These are phyloP conservation scores for Parapsyche elsis DNA, from an alignment of 1,140 invertebrate species.

Conservation along the genomic window DNA sequence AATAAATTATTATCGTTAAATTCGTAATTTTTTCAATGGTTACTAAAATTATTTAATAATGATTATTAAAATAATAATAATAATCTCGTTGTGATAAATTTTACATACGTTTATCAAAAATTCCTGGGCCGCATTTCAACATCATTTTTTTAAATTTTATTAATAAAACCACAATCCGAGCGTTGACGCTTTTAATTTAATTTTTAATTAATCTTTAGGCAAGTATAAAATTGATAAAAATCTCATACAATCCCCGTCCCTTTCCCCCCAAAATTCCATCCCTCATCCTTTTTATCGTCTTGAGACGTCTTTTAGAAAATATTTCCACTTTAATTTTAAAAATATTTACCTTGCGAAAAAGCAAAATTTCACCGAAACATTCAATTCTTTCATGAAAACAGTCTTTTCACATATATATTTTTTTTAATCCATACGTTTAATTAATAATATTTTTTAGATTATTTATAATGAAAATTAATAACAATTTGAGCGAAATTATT, in stretches of 20 bases:
- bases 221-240: constrained; percentile 31
- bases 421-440: not conserved
- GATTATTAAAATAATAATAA: constrained; percentile 19
- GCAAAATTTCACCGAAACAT: constrained; percentile 9
- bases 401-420: constrained; percentile 15
- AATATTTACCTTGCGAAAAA: not conserved
- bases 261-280: not conserved
- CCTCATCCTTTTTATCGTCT: not conserved
- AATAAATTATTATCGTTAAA: constrained; percentile 41
- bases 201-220: too few relatives aligned
- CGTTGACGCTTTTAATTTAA: not conserved
- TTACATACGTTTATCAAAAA: not conserved
- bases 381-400: constrained; percentile 25
- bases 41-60: constrained; percentile 17
- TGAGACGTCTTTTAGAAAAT: not conserved
- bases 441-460: not conserved
- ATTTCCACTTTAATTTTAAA: constrained; percentile 5
- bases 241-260: not conserved
- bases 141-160: not conserved
- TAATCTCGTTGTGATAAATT: constrained; percentile 36
- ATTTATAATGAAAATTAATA: too few relatives aligned
- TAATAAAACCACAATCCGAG: constrained; percentile 2
- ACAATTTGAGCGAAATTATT: too few relatives aligned
- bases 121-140: not conserved
- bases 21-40: constrained; percentile 30